phyloP scores from a whole-genome alignment of 2,888 invertebrate species.

The Agonopterix heracliana region DNA sequence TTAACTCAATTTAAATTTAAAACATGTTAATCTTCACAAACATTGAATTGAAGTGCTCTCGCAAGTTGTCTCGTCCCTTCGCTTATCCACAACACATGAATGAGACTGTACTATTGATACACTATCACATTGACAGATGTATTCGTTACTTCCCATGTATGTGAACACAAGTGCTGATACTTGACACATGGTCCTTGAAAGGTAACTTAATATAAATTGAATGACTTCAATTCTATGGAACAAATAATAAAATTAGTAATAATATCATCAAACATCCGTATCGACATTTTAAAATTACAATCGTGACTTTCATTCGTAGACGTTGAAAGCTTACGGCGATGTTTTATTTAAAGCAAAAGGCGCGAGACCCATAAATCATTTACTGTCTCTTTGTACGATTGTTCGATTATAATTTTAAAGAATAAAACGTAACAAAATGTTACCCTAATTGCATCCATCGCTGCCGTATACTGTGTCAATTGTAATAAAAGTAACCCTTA shows the following conservation, averaged over 20 bases:
- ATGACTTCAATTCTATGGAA: background rate
- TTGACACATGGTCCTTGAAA: constrained; percentile 29
- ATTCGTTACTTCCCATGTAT: constrained; percentile 48
- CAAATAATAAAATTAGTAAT: constrained; percentile 31
- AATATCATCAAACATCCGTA: constrained; percentile 57
- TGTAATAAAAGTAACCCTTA: constrained; percentile 18
- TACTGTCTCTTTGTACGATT: constrained; percentile 55
- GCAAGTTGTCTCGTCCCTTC: constrained; percentile 14
- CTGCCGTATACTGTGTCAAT: constrained; percentile 21
- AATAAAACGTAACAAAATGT: constrained; percentile 55
- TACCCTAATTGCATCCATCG: constrained; percentile 50
- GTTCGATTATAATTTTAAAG: constrained; percentile 55
- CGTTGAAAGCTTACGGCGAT: constrained; percentile 70
- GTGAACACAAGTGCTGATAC: constrained; percentile 27
- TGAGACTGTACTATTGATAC: constrained; percentile 39
- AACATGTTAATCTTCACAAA: no score
- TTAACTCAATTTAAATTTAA: no score
- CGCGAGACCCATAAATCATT: constrained; percentile 66
- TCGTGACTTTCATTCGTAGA: constrained; percentile 70
- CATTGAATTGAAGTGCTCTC: background rate
- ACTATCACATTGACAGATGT: constrained; percentile 41
- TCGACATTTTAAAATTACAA: constrained; percentile 69
- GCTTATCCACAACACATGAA: constrained; percentile 18
- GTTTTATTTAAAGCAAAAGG: constrained; percentile 65
- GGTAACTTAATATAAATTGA: constrained; percentile 6